Evolutionary conservation across 2,113 vertebrate genomes (phyloP), one percentile per base, ranked within the genome.

Genomic region (Scolopax mira): DNA sequence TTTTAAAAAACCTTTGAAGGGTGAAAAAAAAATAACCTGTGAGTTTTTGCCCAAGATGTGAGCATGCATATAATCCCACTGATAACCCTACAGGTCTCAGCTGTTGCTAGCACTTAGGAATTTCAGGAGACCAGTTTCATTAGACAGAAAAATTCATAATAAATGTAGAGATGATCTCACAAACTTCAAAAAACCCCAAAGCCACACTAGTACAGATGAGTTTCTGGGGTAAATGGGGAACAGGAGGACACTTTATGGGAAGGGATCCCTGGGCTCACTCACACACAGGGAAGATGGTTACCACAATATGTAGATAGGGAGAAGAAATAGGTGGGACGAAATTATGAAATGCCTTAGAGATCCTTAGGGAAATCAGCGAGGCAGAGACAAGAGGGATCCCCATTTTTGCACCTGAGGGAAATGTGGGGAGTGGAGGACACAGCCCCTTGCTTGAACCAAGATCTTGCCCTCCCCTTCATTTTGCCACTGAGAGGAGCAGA

Each of bases 31-130:
- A 48, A 48, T 12, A 85, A 31, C n/a, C 44, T 58, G 9, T 35
- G 65, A 90, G 42, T 31, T 86, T 93, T 51, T 58, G 44, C 0
- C 0, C 31, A 37, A 78, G 0, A 30, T 23, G n/a, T 0, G 2
- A 71, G 55, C 11, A 3, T 7, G 48, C 0, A 1, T 44, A 33
- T 74, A 84, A 85, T 9, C 25, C 49, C 44, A 60, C 8, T 42
- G 42, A 73, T 33, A 94, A 69, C 18, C 19, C n/a, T 66, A 14
- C 27, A 64, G 82, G 21, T 13, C 33, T 51, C 62, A 51, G 67
- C 2, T 2, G 60, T 17, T 51, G 17, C 31, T 16, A 67, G 54
- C 19, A 83, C 10, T 55, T 73, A 82, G 49, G 35, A 70, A 48
- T 74, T 79, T 48, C 66, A 75, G 74, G 37, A 79, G 39, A 57